Conservation (phyloP, 2,113 vertebrate genomes). For the Anseranas semipalmata region DNA sequence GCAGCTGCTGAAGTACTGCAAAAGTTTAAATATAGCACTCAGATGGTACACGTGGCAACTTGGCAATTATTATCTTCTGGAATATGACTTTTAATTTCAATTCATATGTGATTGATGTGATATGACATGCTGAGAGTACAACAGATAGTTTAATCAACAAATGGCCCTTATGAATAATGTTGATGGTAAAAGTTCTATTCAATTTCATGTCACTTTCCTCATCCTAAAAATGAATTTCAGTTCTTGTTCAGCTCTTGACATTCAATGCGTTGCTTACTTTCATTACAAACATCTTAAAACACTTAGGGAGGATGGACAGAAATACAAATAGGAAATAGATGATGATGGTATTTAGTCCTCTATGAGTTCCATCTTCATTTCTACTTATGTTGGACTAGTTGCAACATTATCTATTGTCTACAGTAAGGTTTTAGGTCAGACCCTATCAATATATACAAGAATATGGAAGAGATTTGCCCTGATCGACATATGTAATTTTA, state of each 20-base stretch:
- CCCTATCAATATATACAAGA: not conserved
- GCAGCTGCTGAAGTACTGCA: slow-evolving; percentile 54
- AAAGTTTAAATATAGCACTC: slow-evolving; percentile 68
- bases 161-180: slow-evolving; percentile 50
- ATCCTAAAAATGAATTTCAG: slow-evolving; percentile 52
- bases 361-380: slow-evolving; percentile 23
- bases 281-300: slow-evolving; percentile 38
- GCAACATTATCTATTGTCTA: not conserved
- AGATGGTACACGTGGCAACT: slow-evolving; percentile 27
- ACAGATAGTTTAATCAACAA: slow-evolving; percentile 74
- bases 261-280: not conserved
- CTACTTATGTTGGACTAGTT: not conserved
- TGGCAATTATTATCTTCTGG: slow-evolving; percentile 62
- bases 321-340: not conserved
- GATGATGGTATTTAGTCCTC: not conserved
- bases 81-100: slow-evolving; percentile 68
- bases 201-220: slow-evolving; percentile 57
- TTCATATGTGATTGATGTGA: slow-evolving; percentile 61
- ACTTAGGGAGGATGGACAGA: not conserved
- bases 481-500: not conserved
- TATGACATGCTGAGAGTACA: slow-evolving; percentile 49
- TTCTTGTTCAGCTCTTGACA: slow-evolving; percentile 30
- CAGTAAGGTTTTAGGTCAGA: not conserved
- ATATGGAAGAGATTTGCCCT: not conserved
- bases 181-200: slow-evolving; percentile 56